Evolutionary conservation across 1,140 invertebrate species (phyloP).

Genomic region (Halesus radiatus): DNA sequence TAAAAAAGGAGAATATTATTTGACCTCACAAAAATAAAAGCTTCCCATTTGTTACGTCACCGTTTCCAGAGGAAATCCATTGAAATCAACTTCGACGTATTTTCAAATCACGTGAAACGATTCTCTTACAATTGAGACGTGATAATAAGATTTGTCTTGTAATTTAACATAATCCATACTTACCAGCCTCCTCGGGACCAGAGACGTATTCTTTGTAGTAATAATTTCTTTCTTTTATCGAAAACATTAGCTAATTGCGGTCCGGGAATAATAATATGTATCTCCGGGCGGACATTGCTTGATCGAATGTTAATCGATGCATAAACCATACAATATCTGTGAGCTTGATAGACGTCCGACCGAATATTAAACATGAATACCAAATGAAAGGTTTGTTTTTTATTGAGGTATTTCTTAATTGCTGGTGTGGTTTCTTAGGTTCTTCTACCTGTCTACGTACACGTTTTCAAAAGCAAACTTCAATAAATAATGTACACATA

Average conservation of each 20-base stretch:
- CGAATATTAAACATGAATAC: constrained; percentile 16
- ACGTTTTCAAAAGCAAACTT: too few relatives aligned
- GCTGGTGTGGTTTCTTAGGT: not conserved
- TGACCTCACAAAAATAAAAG: too few relatives aligned
- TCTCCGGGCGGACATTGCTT: constrained; percentile 53
- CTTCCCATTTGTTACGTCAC: not conserved
- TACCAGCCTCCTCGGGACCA: constrained; percentile 3
- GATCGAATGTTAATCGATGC: constrained; percentile 53
- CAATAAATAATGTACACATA: not conserved
- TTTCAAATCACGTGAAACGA: constrained; percentile 57
- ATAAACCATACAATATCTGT: constrained; percentile 21
- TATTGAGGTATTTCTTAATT: constrained; percentile 2
- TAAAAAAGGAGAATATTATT: too few relatives aligned
- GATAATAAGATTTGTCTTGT: constrained; percentile 57
- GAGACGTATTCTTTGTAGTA: constrained; percentile 16
- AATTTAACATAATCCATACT: constrained; percentile 43
- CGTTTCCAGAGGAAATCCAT: not conserved
- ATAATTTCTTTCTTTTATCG: constrained; percentile 35
- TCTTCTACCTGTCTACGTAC: not conserved
- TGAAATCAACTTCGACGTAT: constrained; percentile 52
- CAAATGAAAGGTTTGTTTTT: constrained; percentile 26
- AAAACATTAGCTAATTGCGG: constrained; percentile 54
- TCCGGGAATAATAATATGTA: constrained; percentile 36
- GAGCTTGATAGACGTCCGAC: not conserved
- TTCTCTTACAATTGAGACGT: constrained; percentile 56